Evolutionary conservation across 2,113 vertebrate genomes (phyloP), one percentile per base, ranked within the genome.

Genomic region (Plectropomus leopardus): DNA sequence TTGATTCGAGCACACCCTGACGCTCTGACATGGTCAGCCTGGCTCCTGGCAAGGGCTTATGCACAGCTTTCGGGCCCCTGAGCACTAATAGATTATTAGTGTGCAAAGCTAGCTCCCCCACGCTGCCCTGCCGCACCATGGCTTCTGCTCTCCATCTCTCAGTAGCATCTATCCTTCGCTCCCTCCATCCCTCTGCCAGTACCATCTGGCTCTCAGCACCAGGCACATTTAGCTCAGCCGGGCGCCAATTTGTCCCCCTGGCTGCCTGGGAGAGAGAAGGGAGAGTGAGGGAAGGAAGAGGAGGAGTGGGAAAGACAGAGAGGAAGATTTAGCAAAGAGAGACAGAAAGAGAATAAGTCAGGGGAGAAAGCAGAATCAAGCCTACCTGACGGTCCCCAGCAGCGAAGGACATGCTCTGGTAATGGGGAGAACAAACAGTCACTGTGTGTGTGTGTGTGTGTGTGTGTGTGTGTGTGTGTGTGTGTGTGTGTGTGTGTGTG

Each of bases 121-220:
- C 47, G 58, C 72, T 79, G 67, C 85, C 70, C 47, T 71, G 64
- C 78, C 80, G 61, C 70, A 61, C 88, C 79, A 83, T 5, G 69
- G 60, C 86, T 81, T 71, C 85, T 9, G 76, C 34, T 26, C 77
- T 84, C 71, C 65, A 61, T 86, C 80, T 88, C 80, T 83, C 78
- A 64, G 84, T 71, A 69, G 91, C 64, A 71, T 85, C 79, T 79
- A 76, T 87, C 84, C 87, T 78, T 86, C 42, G 73, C 87, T 87
- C 81, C 61, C 61, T 89, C 83, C 83, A 61, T 87, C 78, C 82
- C 88, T 67, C 34, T 88, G 90, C 88, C 89, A 88, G 85, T 59
- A 78, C 92, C 93, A 92, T 94, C 92, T 93, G 92, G 89, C 90
- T 92, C 92, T 75, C 92, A 92, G 91, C 89, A 86, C 86, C 76